phyloP scores from a whole-genome alignment of 2,888 invertebrate species.

The Lasioglossum malachurum region DNA sequence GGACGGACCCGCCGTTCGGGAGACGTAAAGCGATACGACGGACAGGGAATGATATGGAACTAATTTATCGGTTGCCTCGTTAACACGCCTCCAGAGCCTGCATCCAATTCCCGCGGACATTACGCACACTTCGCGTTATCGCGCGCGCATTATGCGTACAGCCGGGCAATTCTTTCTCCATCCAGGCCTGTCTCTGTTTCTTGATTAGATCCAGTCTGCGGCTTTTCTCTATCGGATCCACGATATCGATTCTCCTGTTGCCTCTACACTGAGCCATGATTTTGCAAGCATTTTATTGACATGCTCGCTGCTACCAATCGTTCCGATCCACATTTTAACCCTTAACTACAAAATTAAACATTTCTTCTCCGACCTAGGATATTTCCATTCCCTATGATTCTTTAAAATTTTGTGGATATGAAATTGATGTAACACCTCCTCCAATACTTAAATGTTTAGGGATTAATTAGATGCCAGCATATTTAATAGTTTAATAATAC shows the following conservation, averaged over 20 bases:
- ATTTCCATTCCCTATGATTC: too few relatives aligned
- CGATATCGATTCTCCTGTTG: background rate
- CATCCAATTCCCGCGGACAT: background rate
- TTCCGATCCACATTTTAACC: too few relatives aligned
- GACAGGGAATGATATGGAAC: slow-evolving; percentile 35
- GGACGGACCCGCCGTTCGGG: slow-evolving; percentile 35
- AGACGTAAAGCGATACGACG: slow-evolving; percentile 43
- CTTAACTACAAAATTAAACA: too few relatives aligned
- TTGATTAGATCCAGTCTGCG: background rate
- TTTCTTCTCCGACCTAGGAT: too few relatives aligned
- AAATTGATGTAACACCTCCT: too few relatives aligned
- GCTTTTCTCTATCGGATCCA: background rate
- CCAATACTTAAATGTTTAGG: too few relatives aligned
- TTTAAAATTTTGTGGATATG: too few relatives aligned
- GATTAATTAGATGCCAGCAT: too few relatives aligned
- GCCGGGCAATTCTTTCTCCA: background rate
- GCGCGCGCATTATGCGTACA: background rate
- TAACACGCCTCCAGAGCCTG: slow-evolving; percentile 22
- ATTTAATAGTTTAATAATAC: background rate
- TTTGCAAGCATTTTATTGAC: background rate
- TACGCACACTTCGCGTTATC: background rate
- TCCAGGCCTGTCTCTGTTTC: background rate
- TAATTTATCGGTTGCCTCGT: slow-evolving; percentile 49
- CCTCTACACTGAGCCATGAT: background rate
- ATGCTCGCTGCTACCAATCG: too few relatives aligned